Conservation (phyloP, 2,797 vertebrate species). For the Merluccius polli region DNA sequence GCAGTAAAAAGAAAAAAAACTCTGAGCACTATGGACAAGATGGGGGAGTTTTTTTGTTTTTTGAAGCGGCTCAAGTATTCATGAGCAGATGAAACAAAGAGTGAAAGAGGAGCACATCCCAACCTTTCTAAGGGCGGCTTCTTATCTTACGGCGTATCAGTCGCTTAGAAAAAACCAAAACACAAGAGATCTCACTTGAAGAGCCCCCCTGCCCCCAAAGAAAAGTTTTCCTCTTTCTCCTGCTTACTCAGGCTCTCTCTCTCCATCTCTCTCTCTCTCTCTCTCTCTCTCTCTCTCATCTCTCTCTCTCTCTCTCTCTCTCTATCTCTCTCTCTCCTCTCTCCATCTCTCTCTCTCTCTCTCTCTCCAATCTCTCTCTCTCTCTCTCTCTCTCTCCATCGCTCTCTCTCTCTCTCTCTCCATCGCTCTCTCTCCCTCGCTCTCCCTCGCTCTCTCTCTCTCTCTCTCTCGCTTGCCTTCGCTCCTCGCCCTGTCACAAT, state of each 20-base stretch:
- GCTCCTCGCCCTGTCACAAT: slow-evolving; percentile 4
- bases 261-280: no score
- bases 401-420: background rate
- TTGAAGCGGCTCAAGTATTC: slow-evolving; percentile 63
- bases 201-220: no score
- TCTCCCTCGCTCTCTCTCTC: background rate
- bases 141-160: background rate
- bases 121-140: slow-evolving; percentile 27
- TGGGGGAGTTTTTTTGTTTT: slow-evolving; percentile 42
- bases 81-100: slow-evolving; percentile 59
- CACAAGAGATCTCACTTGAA: background rate
- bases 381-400: no score
- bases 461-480: slow-evolving; percentile 10
- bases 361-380: slow-evolving; percentile 3
- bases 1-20: background rate
- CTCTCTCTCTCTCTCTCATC: background rate
- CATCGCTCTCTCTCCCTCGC: background rate
- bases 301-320: slow-evolving; percentile 14
- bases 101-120: slow-evolving; percentile 54
- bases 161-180: background rate
- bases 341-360: background rate
- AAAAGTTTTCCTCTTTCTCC: background rate
- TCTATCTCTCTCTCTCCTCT: background rate
- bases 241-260: slow-evolving; percentile 2
- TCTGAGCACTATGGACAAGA: slow-evolving; percentile 14